Evolutionary conservation across 1,140 invertebrate genomes (phyloP).

Genomic region (Apocrypta bakeri): DNA sequence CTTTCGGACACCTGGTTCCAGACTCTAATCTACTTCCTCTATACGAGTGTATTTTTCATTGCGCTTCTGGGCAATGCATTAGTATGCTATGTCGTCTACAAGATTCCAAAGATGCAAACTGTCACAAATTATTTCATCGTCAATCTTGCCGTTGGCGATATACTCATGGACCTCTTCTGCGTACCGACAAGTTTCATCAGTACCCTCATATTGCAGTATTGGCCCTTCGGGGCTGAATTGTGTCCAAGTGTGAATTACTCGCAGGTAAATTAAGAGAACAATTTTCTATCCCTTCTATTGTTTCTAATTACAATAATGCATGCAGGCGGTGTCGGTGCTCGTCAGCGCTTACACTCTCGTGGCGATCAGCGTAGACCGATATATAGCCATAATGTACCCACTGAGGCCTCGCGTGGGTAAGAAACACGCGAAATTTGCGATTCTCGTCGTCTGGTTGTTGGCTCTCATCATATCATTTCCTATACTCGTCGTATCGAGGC

Average conservation of each 20-base stretch:
- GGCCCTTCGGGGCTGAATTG: slow-evolving; percentile 87
- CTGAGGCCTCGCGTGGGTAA: slow-evolving; percentile 86
- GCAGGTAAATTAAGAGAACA: slow-evolving; percentile 58
- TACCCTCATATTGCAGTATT: slow-evolving; percentile 83
- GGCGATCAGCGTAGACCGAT: slow-evolving; percentile 90
- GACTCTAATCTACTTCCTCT: slow-evolving; percentile 82
- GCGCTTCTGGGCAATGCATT: slow-evolving; percentile 86
- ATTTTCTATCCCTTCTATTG: neutral
- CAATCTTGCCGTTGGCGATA: slow-evolving; percentile 89
- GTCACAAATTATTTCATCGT: slow-evolving; percentile 92
- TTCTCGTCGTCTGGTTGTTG: slow-evolving; percentile 85
- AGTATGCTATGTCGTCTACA: slow-evolving; percentile 87
- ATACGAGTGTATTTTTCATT: slow-evolving; percentile 83
- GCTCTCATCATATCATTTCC: slow-evolving; percentile 88
- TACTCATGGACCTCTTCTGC: slow-evolving; percentile 89
- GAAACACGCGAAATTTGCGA: slow-evolving; percentile 78
- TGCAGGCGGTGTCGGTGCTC: slow-evolving; percentile 85
- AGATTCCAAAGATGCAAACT: slow-evolving; percentile 86
- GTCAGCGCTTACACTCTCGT: slow-evolving; percentile 90
- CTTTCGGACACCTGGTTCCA: slow-evolving; percentile 75
- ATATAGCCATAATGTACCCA: slow-evolving; percentile 92
- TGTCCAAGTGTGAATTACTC: slow-evolving; percentile 87
- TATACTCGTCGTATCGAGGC: slow-evolving; percentile 81
- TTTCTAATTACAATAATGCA: slow-evolving; percentile 13
- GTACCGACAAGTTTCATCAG: slow-evolving; percentile 90